phyloP scores from a whole-genome alignment of 2,113 vertebrate species.

The Albula goreensis region DNA sequence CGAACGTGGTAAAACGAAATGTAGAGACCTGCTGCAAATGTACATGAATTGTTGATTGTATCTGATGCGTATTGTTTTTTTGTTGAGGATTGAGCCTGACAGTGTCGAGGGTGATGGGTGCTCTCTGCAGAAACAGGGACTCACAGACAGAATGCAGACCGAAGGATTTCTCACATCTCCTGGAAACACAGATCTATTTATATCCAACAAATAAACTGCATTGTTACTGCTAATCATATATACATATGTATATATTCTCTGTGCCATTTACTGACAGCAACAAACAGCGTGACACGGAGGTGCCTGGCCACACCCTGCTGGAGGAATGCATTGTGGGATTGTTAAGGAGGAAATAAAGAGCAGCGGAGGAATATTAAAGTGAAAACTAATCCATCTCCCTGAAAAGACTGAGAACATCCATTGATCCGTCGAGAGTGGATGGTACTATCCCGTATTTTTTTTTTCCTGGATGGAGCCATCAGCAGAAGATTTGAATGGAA shows the following conservation, averaged over 20 bases:
- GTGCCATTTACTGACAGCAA: slow-evolving; percentile 42
- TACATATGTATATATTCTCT: slow-evolving; percentile 12
- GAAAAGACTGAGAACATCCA: slow-evolving; percentile 40
- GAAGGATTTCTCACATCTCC: slow-evolving; percentile 26
- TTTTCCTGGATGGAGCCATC: slow-evolving; percentile 79
- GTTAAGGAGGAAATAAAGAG: slow-evolving; percentile 32
- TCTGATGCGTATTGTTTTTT: neutral
- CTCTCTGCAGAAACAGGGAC: neutral
- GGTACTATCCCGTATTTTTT: slow-evolving; percentile 48
- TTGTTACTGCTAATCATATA: slow-evolving; percentile 32
- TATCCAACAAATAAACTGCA: slow-evolving; percentile 52
- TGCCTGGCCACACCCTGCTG: slow-evolving; percentile 36
- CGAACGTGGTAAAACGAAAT: too few relatives aligned
- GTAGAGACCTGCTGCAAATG: too few relatives aligned
- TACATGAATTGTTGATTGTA: neutral
- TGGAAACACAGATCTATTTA: slow-evolving; percentile 49
- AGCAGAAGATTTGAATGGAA: slow-evolving; percentile 73
- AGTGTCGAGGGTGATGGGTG: neutral
- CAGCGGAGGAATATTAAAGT: slow-evolving; percentile 61
- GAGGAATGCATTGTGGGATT: slow-evolving; percentile 56
- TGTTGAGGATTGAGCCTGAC: neutral
- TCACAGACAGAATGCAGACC: neutral
- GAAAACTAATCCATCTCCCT: slow-evolving; percentile 67
- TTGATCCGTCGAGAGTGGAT: slow-evolving; percentile 63
- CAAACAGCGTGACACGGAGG: slow-evolving; percentile 36